Percentiles rank a stretch among this genome's conserved stretches.
Evolutionary conservation across 2,113 vertebrate species (phyloP).

Genomic region (Calyptomena viridis): DNA sequence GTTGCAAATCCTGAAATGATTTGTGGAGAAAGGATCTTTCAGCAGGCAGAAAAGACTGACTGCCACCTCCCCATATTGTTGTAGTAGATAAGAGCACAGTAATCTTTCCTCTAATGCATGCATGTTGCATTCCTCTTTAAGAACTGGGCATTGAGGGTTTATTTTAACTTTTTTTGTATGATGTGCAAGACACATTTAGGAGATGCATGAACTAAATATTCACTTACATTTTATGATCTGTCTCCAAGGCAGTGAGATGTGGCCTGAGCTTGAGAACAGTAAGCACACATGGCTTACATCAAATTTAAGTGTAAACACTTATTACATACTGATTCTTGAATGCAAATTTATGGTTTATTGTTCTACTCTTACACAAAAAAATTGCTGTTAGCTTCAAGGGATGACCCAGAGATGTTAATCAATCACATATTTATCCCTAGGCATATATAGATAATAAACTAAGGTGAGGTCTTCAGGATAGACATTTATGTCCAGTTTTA

Average conservation of each 20-base stretch:
- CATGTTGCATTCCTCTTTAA: neutral
- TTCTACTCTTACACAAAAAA: neutral
- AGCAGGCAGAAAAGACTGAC: neutral
- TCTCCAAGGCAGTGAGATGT: neutral
- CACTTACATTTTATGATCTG: neutral
- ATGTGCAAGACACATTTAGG: neutral
- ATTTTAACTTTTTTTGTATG: neutral
- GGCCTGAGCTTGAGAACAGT: neutral
- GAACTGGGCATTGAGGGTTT: neutral
- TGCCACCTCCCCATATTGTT: neutral
- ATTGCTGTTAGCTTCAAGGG: neutral
- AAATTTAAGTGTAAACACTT: slow-evolving; percentile 39
- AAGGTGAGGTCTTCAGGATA: neutral
- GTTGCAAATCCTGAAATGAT: neutral
- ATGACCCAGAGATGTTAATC: neutral
- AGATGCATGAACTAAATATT: neutral
- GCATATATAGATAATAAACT: neutral
- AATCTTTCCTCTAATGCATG: neutral
- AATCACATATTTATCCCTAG: neutral
- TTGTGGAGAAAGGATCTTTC: neutral
- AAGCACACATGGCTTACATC: neutral
- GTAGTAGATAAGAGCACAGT: neutral
- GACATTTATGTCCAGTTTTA: neutral
- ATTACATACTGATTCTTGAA: neutral
- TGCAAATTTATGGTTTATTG: slow-evolving; percentile 14